phyloP scores from a whole-genome alignment of 2,888 invertebrate genomes.

The Xestia ashworthii region DNA sequence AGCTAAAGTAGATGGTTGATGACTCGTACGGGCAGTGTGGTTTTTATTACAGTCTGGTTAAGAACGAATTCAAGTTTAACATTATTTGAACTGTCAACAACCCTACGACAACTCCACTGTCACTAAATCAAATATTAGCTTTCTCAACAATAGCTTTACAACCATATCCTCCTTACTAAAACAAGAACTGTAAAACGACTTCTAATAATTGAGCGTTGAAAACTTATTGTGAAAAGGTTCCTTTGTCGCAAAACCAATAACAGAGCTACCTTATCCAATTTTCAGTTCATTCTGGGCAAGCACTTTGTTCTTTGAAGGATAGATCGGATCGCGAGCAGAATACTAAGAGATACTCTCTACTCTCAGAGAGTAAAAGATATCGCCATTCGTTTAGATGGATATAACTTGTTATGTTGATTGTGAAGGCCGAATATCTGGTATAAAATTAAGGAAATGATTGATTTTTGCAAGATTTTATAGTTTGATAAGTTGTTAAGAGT shows the following conservation, averaged over 20 bases:
- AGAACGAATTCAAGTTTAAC: no score
- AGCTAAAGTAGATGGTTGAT: no score
- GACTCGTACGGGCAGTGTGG: no score
- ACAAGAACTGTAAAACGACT: slow-evolving; percentile 55
- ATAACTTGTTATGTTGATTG: neutral
- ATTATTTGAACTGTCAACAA: neutral
- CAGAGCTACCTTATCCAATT: slow-evolving; percentile 77
- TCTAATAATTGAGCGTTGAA: slow-evolving; percentile 71
- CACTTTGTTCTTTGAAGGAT: slow-evolving; percentile 84
- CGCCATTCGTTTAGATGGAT: slow-evolving; percentile 12
- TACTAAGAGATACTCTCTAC: slow-evolving; percentile 68
- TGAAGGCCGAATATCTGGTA: neutral
- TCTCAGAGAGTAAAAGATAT: slow-evolving; percentile 48
- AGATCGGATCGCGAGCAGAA: slow-evolving; percentile 76
- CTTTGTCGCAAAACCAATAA: slow-evolving; percentile 76
- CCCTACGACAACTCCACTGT: neutral
- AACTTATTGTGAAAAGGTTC: slow-evolving; percentile 74
- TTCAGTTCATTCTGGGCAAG: slow-evolving; percentile 75
- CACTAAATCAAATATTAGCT: slow-evolving; percentile 30
- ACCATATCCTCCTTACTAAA: slow-evolving; percentile 37
- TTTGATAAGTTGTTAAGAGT: neutral
- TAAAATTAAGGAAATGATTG: neutral
- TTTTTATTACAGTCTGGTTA: neutral
- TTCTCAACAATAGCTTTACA: slow-evolving; percentile 14
- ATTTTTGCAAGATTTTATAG: neutral